phyloP scores from a whole-genome alignment of 53 echinoderm and acorn worm genomes.

The Holothuria leucospilota region DNA sequence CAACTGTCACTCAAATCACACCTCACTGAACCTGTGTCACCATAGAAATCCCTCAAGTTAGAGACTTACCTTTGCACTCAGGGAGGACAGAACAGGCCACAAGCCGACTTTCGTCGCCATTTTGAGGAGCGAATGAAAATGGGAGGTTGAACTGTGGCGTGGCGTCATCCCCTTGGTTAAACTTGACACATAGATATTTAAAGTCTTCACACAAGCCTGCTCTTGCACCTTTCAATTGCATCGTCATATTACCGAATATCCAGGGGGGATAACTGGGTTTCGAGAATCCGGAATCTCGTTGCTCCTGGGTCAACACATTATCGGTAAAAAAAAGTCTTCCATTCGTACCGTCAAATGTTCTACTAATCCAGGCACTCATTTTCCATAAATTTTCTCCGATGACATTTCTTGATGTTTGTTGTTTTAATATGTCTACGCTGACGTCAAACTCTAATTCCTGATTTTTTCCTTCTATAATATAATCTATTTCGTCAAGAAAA shows the following conservation, averaged over 20 bases:
- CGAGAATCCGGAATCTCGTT: conserved; percentile 4
- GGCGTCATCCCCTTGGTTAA: conserved; percentile 1
- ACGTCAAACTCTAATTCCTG: conserved; percentile 32
- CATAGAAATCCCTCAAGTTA: too few relatives aligned
- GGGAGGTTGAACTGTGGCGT: conserved; percentile 10
- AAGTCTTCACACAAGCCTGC: conserved; percentile 22
- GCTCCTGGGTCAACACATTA: conserved; percentile 24
- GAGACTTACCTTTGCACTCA: conserved; percentile 25
- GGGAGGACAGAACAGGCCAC: conserved; percentile 15
- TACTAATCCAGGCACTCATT: conserved; percentile 32
- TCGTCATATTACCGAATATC: conserved; percentile 14
- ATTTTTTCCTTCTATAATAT: conserved; percentile 16
- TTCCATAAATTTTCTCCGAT: conserved; percentile 17
- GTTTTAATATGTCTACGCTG: background rate
- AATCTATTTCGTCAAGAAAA: background rate
- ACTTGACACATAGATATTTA: conserved; percentile 31
- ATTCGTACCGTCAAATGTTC: conserved; percentile 16
- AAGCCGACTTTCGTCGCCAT: conserved; percentile 17
- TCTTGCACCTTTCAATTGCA: conserved; percentile 5
- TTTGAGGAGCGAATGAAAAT: conserved; percentile 25
- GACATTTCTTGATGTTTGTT: background rate
- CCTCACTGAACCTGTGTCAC: too few relatives aligned
- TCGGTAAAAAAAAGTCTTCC: conserved; percentile 14
- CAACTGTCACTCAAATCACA: too few relatives aligned
- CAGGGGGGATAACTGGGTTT: conserved; percentile 29